These are phyloP conservation scores for Encarsia formosa DNA, from an alignment of 2,888 invertebrate species.

Conservation along the genomic window DNA sequence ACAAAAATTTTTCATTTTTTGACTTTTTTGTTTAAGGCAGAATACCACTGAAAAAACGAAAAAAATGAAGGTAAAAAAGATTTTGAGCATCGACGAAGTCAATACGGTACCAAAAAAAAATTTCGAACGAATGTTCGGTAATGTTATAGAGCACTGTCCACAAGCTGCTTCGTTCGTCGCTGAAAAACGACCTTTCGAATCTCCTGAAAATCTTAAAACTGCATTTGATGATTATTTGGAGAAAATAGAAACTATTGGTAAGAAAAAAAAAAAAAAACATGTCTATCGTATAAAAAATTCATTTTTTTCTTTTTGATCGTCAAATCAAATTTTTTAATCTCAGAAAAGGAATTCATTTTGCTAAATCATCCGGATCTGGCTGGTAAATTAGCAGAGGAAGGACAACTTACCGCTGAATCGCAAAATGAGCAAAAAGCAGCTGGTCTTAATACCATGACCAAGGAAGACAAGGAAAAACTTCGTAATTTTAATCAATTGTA, in stretches of 20 bases:
- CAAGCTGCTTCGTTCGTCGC: constrained; percentile 55
- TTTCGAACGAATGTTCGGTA: constrained; percentile 59
- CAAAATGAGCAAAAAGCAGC: constrained; percentile 57
- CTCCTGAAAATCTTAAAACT: constrained; percentile 52
- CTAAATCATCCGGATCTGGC: constrained; percentile 65
- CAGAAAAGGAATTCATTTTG: constrained; percentile 58
- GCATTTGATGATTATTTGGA: constrained; percentile 59
- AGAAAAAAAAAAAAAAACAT: too few species aligned
- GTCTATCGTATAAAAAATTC: too few species aligned
- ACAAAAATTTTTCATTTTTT: too few species aligned
- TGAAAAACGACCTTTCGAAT: constrained; percentile 55
- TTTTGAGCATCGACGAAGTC: constrained; percentile 53
- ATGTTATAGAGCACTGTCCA: constrained; percentile 61
- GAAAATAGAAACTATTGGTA: constrained; percentile 54
- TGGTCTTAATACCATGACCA: constrained; percentile 56
- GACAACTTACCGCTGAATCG: constrained; percentile 59
- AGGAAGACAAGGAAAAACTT: constrained; percentile 55
- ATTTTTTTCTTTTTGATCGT: too few species aligned
- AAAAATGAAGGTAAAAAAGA: constrained; percentile 30
- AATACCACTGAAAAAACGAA: too few species aligned
- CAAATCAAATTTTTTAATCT: constrained; percentile 22
- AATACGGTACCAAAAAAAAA: constrained; percentile 55
- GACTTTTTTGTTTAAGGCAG: too few species aligned
- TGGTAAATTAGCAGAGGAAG: constrained; percentile 56
- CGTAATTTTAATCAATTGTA: constrained; percentile 51